phyloP scores from a whole-genome alignment of 1,140 invertebrate species.

The Hyles vespertilio region DNA sequence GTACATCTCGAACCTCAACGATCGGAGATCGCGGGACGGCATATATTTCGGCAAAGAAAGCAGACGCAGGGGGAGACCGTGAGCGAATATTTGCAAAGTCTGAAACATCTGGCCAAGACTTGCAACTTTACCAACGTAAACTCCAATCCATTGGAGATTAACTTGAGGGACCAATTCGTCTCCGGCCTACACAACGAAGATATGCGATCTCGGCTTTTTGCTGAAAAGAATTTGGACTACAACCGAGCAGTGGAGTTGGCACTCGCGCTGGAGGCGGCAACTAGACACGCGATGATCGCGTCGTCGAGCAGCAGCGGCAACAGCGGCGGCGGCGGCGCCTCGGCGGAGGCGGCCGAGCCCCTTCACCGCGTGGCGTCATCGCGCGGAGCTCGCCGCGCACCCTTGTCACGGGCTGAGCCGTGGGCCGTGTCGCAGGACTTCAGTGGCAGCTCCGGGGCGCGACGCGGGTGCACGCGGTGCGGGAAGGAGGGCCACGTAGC shows the following conservation, averaged over 20 bases:
- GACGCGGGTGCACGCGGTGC: background rate
- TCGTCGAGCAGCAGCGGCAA: background rate
- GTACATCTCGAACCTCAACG: slow-evolving; percentile 7
- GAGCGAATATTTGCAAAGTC: slow-evolving; percentile 24
- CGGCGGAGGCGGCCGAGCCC: background rate
- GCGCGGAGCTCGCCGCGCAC: too few relatives aligned
- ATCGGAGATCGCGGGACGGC: slow-evolving; percentile 3
- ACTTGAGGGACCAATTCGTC: slow-evolving; percentile 23
- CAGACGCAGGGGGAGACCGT: slow-evolving; percentile 18
- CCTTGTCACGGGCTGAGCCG: too few relatives aligned
- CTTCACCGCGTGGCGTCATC: too few relatives aligned
- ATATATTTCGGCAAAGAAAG: slow-evolving; percentile 8
- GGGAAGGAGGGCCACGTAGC: background rate
- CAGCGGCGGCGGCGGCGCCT: background rate
- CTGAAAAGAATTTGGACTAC: slow-evolving; percentile 1
- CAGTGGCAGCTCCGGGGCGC: too few relatives aligned
- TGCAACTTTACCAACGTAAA: slow-evolving; percentile 22
- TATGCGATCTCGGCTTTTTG: slow-evolving; percentile 4
- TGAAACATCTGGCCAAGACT: slow-evolving; percentile 33
- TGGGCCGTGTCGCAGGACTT: too few relatives aligned
- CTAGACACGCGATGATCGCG: background rate
- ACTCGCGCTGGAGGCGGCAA: slow-evolving; percentile 6
- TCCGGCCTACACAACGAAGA: slow-evolving; percentile 3
- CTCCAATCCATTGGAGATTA: slow-evolving; percentile 17
- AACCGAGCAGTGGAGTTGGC: slow-evolving; percentile 3